phyloP scores from a whole-genome alignment of 2,113 vertebrate species.

The Pavo muticus region DNA sequence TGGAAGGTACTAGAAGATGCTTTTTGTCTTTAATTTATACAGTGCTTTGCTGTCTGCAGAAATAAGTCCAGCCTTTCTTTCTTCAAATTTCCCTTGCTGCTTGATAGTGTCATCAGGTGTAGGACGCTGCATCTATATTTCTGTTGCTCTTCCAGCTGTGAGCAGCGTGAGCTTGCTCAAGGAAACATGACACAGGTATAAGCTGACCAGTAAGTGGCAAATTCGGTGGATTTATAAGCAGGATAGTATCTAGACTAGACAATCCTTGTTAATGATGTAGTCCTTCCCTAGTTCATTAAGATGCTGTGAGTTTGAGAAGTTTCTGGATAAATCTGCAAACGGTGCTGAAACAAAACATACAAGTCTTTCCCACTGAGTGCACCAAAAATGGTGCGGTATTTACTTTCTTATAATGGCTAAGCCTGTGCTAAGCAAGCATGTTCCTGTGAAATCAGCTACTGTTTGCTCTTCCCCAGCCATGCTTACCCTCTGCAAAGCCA shows the following conservation, averaged over 20 bases:
- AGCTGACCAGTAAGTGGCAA: neutral
- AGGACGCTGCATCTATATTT: neutral
- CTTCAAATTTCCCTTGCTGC: neutral
- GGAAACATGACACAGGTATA: neutral
- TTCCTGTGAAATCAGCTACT: conserved; percentile 53
- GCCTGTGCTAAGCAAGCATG: neutral
- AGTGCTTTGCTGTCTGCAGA: neutral
- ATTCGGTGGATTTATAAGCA: neutral
- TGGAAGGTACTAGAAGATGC: neutral
- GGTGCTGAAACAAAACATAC: neutral
- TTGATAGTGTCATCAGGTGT: neutral
- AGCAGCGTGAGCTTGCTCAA: neutral
- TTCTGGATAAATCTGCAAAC: neutral
- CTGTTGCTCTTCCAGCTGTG: neutral
- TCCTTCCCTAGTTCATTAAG: neutral
- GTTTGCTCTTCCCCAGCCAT: conserved; percentile 57
- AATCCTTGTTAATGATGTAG: neutral
- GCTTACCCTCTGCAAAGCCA: conserved; percentile 45
- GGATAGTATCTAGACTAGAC: neutral
- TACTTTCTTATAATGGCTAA: neutral
- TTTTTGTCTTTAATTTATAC: neutral
- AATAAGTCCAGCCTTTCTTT: neutral
- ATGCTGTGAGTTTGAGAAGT: neutral
- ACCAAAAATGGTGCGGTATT: neutral
- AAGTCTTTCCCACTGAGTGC: neutral